phyloP scores from a whole-genome alignment of 2,113 vertebrate genomes.

The Gallinago jamesoni region DNA sequence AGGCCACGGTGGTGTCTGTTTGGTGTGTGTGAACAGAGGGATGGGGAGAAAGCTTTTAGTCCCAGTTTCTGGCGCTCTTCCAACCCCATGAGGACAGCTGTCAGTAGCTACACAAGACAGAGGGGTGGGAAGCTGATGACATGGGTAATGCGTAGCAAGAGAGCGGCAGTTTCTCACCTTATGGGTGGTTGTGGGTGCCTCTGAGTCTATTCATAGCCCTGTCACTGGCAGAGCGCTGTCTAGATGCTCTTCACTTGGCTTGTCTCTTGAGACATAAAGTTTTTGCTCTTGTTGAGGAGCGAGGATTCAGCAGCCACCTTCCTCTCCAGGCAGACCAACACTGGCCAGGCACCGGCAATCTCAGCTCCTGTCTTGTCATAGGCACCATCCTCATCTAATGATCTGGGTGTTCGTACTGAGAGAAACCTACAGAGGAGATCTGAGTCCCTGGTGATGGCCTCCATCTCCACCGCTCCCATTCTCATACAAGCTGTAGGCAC shows the following conservation, averaged over 20 bases:
- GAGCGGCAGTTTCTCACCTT: neutral
- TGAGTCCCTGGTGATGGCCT: neutral
- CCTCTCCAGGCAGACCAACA: neutral
- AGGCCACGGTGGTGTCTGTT: neutral
- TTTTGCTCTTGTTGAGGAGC: neutral
- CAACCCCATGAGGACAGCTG: neutral
- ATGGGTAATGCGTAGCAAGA: neutral
- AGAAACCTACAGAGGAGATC: neutral
- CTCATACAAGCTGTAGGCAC: fast-evolving
- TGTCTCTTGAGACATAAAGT: neutral
- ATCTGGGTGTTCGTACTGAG: neutral
- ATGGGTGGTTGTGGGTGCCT: neutral
- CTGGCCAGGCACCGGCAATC: neutral
- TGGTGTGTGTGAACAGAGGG: neutral
- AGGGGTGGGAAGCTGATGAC: neutral
- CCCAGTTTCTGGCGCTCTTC: neutral
- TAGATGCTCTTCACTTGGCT: neutral
- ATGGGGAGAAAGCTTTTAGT: neutral
- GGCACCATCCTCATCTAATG: neutral
- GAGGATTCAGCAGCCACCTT: neutral
- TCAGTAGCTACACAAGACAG: neutral
- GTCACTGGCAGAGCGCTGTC: neutral
- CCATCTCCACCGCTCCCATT: neutral
- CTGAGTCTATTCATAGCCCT: neutral
- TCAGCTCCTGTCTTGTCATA: neutral